These are phyloP conservation scores for Hipparchia semele DNA, from an alignment of 2,888 invertebrate species.

Conservation along the genomic window DNA sequence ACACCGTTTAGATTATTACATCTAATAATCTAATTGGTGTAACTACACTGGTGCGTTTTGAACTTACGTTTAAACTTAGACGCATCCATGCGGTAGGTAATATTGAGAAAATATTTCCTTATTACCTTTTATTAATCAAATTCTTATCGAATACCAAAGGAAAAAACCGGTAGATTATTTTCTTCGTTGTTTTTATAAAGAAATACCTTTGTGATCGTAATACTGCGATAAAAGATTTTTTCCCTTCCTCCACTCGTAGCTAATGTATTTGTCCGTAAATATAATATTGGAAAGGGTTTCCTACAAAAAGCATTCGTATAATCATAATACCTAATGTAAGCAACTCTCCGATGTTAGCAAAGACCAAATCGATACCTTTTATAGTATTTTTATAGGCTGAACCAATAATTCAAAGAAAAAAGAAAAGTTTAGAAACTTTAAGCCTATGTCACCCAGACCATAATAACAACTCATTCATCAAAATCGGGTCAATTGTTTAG, in stretches of 20 bases:
- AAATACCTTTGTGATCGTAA: background rate
- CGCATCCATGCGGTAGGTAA: no score
- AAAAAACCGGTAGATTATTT: no score
- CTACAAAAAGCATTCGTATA: conserved; percentile 13
- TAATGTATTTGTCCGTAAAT: conserved; percentile 19
- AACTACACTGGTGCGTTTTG: no score
- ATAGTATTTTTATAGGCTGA: conserved; percentile 7
- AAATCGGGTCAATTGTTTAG: no score
- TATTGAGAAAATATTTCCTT: background rate
- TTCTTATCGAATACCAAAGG: no score
- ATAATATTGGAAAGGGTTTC: conserved; percentile 15
- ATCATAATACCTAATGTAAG: conserved; percentile 17
- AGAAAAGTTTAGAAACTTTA: background rate
- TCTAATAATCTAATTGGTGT: no score
- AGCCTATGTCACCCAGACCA: no score
- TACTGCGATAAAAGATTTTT: conserved; percentile 8
- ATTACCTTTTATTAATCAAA: background rate
- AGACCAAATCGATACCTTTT: conserved; percentile 7
- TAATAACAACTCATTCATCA: no score
- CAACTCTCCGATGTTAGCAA: background rate
- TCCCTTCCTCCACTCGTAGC: conserved; percentile 10
- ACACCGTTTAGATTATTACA: no score
- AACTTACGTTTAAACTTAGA: no score
- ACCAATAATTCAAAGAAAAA: conserved; percentile 6
- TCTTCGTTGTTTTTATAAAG: no score